Percentiles rank a stretch among this genome's conserved stretches.
These are phyloP conservation scores for Typhlichthys eigenmanni DNA, from an alignment of 2,797 vertebrate species.

Conservation along the genomic window DNA sequence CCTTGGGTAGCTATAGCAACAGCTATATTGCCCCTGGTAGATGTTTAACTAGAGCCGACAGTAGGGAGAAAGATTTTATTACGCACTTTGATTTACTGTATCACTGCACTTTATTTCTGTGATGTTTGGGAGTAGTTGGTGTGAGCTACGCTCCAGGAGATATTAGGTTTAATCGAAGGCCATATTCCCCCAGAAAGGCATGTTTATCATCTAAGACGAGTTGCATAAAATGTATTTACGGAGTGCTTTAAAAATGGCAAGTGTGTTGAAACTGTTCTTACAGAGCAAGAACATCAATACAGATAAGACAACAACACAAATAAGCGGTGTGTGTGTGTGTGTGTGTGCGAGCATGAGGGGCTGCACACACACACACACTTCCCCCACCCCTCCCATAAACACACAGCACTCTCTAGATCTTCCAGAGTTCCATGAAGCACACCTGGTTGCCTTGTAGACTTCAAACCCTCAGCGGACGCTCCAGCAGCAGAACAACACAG, in stretches of 20 bases:
- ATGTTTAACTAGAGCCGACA: conserved; percentile 75
- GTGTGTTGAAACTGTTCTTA: too few species aligned
- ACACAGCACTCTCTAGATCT: conserved; percentile 1
- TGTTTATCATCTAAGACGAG: too few species aligned
- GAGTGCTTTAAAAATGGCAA: too few species aligned
- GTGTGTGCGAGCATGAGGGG: not conserved
- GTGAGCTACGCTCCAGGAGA: conserved; percentile 44
- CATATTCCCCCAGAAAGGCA: too few species aligned
- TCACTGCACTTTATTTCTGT: conserved; percentile 56
- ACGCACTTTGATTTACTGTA: conserved; percentile 66
- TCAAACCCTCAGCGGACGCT: conserved; percentile 4
- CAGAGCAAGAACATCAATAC: not conserved
- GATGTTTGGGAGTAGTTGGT: conserved; percentile 49
- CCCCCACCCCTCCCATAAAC: not conserved
- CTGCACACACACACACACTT: not conserved
- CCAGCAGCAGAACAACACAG: conserved; percentile 13
- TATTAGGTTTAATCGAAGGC: not conserved
- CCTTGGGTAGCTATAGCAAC: conserved; percentile 69
- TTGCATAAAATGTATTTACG: too few species aligned
- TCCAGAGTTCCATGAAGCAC: conserved; percentile 15
- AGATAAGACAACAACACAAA: not conserved
- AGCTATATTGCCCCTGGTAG: conserved; percentile 65
- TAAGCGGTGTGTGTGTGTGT: not conserved
- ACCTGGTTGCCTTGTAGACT: conserved; percentile 27
- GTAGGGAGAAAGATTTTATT: conserved; percentile 69